Conservation (phyloP, 1,140 invertebrate genomes). For the Drosophila rufa region DNA sequence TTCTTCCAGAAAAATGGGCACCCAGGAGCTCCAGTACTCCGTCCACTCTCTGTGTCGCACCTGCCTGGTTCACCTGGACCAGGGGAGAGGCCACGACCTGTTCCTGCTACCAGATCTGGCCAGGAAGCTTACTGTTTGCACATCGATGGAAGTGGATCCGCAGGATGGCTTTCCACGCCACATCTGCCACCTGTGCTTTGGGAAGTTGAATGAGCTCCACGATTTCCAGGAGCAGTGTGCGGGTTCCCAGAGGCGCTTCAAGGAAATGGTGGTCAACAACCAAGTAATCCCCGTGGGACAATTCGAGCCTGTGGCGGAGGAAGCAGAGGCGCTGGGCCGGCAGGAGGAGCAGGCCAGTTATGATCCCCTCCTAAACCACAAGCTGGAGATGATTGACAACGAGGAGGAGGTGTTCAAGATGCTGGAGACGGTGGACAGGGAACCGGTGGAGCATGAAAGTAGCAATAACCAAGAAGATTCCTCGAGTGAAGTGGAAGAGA, state of each 20-base stretch:
- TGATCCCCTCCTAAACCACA: conserved; percentile 70
- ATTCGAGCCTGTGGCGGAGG: conserved; percentile 39
- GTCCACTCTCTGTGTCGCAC: conserved; percentile 69
- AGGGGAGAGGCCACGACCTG: conserved; percentile 49
- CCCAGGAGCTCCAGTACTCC: conserved; percentile 20
- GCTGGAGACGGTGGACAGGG: conserved; percentile 67
- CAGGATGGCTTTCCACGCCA: conserved; percentile 68
- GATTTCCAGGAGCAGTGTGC: conserved; percentile 65
- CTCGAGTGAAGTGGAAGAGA: conserved; percentile 10
- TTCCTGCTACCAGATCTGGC: conserved; percentile 65
- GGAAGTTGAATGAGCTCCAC: conserved; percentile 62
- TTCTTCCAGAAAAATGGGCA: conserved; percentile 27
- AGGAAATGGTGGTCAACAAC: conserved; percentile 59
- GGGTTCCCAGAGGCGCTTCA: conserved; percentile 57
- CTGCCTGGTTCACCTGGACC: conserved; percentile 62
- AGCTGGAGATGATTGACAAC: conserved; percentile 72
- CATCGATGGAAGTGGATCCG: conserved; percentile 55
- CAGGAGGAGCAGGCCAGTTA: conserved; percentile 56
- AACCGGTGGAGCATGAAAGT: conserved; percentile 23
- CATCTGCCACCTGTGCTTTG: conserved; percentile 60
- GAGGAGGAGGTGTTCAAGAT: conserved; percentile 80
- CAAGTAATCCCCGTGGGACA: conserved; percentile 14
- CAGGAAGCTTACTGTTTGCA: conserved; percentile 61
- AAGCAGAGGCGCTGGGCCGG: conserved; percentile 23
- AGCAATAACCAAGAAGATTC: not conserved